Evolutionary conservation across 2,113 vertebrate species (phyloP), one percentile per base, ranked within the genome.

Genomic region (Sebastes schlegelii): DNA sequence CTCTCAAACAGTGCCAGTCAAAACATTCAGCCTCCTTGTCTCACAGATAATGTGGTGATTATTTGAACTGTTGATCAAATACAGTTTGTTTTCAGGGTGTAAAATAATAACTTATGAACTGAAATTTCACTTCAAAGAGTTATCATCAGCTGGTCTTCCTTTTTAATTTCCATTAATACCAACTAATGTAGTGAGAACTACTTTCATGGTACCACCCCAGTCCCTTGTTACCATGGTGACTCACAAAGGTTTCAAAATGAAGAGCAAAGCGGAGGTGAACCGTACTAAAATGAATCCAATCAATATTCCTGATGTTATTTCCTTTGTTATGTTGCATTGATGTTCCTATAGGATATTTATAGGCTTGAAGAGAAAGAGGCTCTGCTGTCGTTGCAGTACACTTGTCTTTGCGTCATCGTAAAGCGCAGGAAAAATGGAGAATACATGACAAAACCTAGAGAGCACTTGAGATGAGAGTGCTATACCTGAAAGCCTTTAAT

Each of bases 201-300:
- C 26, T 34, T 34, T 34, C 26, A 19, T 17, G 16, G 4, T 7
- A 12, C 2, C 13, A 9, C 60, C 43, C 26, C 34, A 42, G 58
- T 46, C 40, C 34, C 16, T 12, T 61, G 64, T 85, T 61, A 49
- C 64, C 45, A 75, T 74, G 52, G 64, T 4, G 40, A 88, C 67
- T 64, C 61, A 69, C 26, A 34, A 34, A 6, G 13, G 9, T 51
- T 45, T 42, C 14, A 68, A 58, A 52, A 12, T 8, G 4, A 69
- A 55, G 9, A 17, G 19, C 26, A 16, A 43, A 26, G 74, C n/a
- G 57, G 8, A 34, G 10, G n/a, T n/a, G 16, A 71, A 13, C 6
- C 4, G 0, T 4, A 43, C 4, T 7, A 7, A 61, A 61, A 19
- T 0, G 0, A 19, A n/a, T 16, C 14, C 17, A 45, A 75, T 76